These are phyloP conservation scores for Scotopteryx bipunctaria DNA, from an alignment of 2,888 invertebrate genomes.

Conservation along the genomic window DNA sequence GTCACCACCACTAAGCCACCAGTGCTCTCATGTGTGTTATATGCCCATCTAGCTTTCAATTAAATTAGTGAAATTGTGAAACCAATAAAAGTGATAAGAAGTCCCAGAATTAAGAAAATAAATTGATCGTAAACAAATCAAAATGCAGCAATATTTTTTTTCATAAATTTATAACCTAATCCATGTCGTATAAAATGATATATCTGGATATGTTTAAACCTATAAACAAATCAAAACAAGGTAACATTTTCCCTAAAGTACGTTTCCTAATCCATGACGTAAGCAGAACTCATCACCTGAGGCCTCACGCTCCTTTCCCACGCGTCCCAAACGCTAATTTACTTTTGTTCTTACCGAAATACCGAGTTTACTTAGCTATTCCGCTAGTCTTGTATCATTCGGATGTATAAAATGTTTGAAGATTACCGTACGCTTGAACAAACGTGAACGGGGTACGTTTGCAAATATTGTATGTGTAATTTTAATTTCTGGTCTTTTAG, in stretches of 20 bases:
- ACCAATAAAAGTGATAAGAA: too few species aligned
- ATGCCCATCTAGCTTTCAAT: too few species aligned
- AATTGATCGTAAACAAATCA: too few species aligned
- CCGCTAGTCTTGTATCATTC: slow-evolving; percentile 55
- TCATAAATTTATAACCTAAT: too few species aligned
- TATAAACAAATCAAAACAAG: slow-evolving; percentile 16
- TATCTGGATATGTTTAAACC: too few species aligned
- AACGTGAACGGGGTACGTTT: slow-evolving; percentile 43
- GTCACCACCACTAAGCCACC: too few species aligned
- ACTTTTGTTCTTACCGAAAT: slow-evolving; percentile 69
- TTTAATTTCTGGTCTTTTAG: slow-evolving; percentile 37
- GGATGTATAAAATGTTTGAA: slow-evolving; percentile 55
- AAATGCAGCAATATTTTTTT: too few species aligned
- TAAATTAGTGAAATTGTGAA: too few species aligned
- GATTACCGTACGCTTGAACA: slow-evolving; percentile 45
- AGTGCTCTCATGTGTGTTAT: too few species aligned
- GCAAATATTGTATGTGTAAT: slow-evolving; percentile 46
- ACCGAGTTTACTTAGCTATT: slow-evolving; percentile 58
- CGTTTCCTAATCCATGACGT: slow-evolving; percentile 30
- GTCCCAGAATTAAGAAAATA: too few species aligned
- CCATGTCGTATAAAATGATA: background rate
- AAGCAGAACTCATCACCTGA: slow-evolving; percentile 54
- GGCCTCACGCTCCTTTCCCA: slow-evolving; percentile 58
- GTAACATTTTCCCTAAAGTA: slow-evolving; percentile 13
- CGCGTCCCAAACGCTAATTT: slow-evolving; percentile 62